phyloP scores from a whole-genome alignment of 2,113 vertebrate species.

The Urocynchramus pylzowi region DNA sequence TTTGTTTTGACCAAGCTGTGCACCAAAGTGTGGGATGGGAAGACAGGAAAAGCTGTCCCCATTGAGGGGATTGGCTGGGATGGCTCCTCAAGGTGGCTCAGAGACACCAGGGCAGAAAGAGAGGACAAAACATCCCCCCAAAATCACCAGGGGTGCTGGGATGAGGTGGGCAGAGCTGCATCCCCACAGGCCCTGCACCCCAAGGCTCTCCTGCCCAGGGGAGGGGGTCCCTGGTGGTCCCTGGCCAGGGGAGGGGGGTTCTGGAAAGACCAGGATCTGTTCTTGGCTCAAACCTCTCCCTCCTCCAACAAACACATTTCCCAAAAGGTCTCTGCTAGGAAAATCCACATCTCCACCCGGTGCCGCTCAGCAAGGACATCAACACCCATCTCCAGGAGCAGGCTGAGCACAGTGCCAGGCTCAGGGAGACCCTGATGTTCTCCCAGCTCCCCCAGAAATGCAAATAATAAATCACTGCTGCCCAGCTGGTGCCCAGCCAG shows the following conservation, averaged over 20 bases:
- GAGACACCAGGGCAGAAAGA: not conserved
- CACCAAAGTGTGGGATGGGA: not conserved
- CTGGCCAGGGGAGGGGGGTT: not conserved
- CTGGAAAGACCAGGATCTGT: not conserved
- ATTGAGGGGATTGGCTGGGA: too few relatives aligned
- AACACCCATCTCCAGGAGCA: not conserved
- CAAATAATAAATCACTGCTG: slow-evolving; percentile 17
- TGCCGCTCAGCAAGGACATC: not conserved
- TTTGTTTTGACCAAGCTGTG: not conserved
- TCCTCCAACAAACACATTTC: not conserved
- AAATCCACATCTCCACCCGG: not conserved
- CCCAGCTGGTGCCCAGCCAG: not conserved
- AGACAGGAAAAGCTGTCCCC: not conserved
- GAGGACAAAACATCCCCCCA: not conserved
- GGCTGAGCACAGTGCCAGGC: not conserved
- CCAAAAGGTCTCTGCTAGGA: not conserved
- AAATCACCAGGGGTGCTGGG: not conserved
- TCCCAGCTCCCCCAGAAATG: slow-evolving; percentile 12
- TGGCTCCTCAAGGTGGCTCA: not conserved
- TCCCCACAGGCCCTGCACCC: not conserved
- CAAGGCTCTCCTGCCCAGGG: not conserved
- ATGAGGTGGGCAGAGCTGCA: not conserved
- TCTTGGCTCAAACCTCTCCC: not conserved
- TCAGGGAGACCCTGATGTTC: not conserved
- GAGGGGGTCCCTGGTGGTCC: not conserved